Evolutionary conservation across 1,140 invertebrate genomes (phyloP), one percentile per base, ranked within the genome.

Genomic region (Conus ventricosus): DNA sequence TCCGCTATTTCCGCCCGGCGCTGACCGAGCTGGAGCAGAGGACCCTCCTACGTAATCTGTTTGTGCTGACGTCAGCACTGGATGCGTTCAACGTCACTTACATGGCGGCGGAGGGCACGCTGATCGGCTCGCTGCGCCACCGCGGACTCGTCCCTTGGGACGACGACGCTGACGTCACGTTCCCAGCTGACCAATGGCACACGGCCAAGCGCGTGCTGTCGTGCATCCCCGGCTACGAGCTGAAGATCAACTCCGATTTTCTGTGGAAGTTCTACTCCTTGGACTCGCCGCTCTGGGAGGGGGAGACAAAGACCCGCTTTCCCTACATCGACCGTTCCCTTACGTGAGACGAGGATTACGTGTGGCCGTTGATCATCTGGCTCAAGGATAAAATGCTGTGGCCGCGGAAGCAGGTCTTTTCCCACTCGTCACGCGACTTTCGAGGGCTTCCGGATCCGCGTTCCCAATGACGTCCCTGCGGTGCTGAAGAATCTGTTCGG

Each of bases 61-160:
- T 84, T 63, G 87, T 85, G 17, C 54, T 88, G 13, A 89, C 84
- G 25, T 81, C 91, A 60, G 89, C 88, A 75, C 76, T 91, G 63
- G 81, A 88, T 4, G 87, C 88, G 25, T 86, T 84, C 83, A 92
- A 92, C 87, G 57, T 92, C 20, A 91, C 87, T 11, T 92, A 90
- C 71, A 86, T 92, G 20, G 80, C 91, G 23, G 85, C 87, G 27
- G 89, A 87, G 20, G 92, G 92, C n/a, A 90, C 91, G 23, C 75
- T 93, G 23, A 88, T 93, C n/a, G 92, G 92, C 3, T 89, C 91
- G 20, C 89, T 90, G 83, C 90, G 92, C n/a, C 92, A 93, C 81
- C 91, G 92, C 54, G 91, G 91, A 4, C 54, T 90, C 4, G 90
- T 92, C 17, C 92, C 92, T 11, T 93, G 91, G 92, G 92, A 93